Conservation (phyloP, 2,797 vertebrate genomes). For the Podarcis lilfordi region DNA sequence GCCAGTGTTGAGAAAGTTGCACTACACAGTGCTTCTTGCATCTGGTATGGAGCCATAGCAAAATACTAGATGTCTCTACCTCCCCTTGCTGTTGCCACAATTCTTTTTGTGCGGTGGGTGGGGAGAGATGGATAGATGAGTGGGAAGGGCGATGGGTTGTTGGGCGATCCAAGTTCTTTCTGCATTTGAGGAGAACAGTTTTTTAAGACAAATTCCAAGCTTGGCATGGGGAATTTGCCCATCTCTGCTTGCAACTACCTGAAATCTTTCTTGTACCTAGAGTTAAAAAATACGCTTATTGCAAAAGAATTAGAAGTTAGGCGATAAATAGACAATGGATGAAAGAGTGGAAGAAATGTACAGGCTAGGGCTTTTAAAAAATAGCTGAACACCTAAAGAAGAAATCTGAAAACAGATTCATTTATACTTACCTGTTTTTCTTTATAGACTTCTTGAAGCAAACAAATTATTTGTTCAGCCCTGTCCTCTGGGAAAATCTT, state of each 20-base stretch:
- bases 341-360: too few relatives aligned
- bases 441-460: background rate
- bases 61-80: background rate
- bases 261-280: too few relatives aligned
- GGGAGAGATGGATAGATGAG: background rate
- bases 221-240: too few relatives aligned
- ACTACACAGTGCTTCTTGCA: background rate
- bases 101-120: background rate
- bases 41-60: background rate
- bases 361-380: background rate
- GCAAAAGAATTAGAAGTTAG: too few relatives aligned
- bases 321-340: too few relatives aligned
- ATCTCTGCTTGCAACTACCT: too few relatives aligned
- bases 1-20: background rate
- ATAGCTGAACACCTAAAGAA: background rate
- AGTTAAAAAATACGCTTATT: too few relatives aligned
- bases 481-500: background rate
- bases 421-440: background rate
- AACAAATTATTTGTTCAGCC: background rate
- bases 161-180: too few relatives aligned
- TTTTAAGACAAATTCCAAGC: too few relatives aligned
- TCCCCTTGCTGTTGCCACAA: background rate
- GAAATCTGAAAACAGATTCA: background rate
- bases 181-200: too few relatives aligned
- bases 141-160: background rate